phyloP scores from a whole-genome alignment of 2,888 invertebrate genomes.

The Drosophila phalerata region DNA sequence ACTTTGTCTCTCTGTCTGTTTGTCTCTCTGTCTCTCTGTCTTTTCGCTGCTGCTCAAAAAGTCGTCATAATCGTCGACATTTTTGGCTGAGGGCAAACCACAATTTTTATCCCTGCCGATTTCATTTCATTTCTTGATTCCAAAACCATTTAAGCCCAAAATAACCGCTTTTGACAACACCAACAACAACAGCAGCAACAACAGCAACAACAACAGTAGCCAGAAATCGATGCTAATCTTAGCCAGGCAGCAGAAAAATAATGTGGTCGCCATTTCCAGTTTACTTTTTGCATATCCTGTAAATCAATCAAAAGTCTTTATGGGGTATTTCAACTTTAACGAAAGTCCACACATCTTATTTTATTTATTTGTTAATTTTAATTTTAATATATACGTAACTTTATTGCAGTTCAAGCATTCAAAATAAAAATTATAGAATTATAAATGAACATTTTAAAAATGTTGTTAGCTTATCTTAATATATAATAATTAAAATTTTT shows the following conservation, averaged over 20 bases:
- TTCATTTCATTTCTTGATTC: slow-evolving; percentile 70
- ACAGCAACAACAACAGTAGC: slow-evolving; percentile 53
- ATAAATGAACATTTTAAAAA: too few relatives aligned
- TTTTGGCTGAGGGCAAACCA: slow-evolving; percentile 52
- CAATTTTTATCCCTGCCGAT: slow-evolving; percentile 52
- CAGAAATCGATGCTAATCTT: slow-evolving; percentile 73
- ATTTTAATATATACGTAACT: too few relatives aligned
- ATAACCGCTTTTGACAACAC: slow-evolving; percentile 72
- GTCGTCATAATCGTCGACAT: slow-evolving; percentile 75
- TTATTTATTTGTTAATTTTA: too few relatives aligned
- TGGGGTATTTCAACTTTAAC: neutral
- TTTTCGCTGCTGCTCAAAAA: slow-evolving; percentile 53
- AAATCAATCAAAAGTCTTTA: slow-evolving; percentile 5
- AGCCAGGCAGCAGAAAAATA: slow-evolving; percentile 56
- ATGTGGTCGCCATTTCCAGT: slow-evolving; percentile 60
- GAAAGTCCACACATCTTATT: neutral
- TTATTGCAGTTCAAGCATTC: too few relatives aligned
- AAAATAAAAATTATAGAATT: too few relatives aligned
- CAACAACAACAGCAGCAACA: slow-evolving; percentile 49
- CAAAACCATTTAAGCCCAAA: slow-evolving; percentile 70
- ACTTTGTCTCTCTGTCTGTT: slow-evolving; percentile 16
- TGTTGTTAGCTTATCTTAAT: too few relatives aligned
- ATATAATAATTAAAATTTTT: too few relatives aligned
- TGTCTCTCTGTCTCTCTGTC: slow-evolving; percentile 25
- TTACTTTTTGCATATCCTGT: slow-evolving; percentile 54